phyloP scores from a whole-genome alignment of 2,797 vertebrate genomes.

The Gymnodraco acuticeps region DNA sequence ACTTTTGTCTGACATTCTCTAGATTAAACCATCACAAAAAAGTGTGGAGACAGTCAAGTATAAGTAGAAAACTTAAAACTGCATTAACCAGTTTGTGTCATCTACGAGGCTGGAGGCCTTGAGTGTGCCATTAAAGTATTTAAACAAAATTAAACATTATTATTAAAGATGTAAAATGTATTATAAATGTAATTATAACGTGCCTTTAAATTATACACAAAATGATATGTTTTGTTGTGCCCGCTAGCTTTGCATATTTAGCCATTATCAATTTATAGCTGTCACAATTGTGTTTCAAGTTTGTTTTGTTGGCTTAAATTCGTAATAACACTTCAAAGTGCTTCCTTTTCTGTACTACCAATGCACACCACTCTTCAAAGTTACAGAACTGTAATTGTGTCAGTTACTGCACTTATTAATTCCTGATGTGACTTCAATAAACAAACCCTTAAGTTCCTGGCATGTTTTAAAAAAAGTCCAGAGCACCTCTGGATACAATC shows the following conservation, averaged over 20 bases:
- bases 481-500: constrained; percentile 25
- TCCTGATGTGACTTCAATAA: constrained; percentile 17
- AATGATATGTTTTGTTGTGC: neutral
- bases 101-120: neutral
- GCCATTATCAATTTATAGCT: neutral
- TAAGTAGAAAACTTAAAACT: neutral
- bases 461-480: constrained; percentile 21
- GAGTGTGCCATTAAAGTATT: neutral
- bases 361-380: neutral
- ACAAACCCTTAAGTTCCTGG: constrained; percentile 24
- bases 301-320: neutral
- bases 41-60: neutral
- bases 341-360: neutral
- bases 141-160: neutral
- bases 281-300: neutral
- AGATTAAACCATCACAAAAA: neutral
- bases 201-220: neutral
- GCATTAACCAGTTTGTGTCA: neutral
- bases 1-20: neutral
- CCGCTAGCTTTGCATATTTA: neutral
- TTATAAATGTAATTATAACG: neutral
- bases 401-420: constrained; percentile 1
- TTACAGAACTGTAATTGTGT: neutral
- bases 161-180: neutral
- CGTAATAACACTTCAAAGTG: neutral